Conservation (phyloP, 1,140 invertebrate species). For the Drosophila varians region DNA sequence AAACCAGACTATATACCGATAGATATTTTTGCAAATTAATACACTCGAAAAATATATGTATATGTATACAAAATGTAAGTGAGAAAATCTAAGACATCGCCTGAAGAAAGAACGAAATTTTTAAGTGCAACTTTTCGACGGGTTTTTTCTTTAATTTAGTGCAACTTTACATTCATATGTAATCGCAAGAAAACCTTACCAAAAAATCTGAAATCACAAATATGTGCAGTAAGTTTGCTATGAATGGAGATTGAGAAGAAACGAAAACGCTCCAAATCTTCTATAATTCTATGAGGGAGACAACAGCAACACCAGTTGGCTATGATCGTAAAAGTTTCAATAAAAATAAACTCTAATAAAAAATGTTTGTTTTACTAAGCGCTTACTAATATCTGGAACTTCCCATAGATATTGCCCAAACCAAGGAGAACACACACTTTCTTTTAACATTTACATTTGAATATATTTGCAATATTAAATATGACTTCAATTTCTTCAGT, state of each 20-base stretch:
- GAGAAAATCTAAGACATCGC: conserved; percentile 42
- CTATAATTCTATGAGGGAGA: conserved; percentile 50
- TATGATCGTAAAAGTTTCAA: conserved; percentile 73
- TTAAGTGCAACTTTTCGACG: conserved; percentile 61
- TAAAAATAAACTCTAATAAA: conserved; percentile 79
- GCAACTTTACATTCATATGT: conserved; percentile 56
- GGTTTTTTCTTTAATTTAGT: conserved; percentile 46
- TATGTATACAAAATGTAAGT: conserved; percentile 65
- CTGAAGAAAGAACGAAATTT: conserved; percentile 50
- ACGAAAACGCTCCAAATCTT: conserved; percentile 51
- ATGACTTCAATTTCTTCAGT: conserved; percentile 61
- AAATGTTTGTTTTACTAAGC: conserved; percentile 10
- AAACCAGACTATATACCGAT: conserved; percentile 75
- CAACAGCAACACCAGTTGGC: conserved; percentile 62
- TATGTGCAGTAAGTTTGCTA: conserved; percentile 66
- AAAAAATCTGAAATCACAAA: conserved; percentile 34
- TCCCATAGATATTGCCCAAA: too few species aligned
- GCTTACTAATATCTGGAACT: too few species aligned
- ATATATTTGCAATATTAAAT: conserved; percentile 63
- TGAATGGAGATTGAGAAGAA: conserved; percentile 47
- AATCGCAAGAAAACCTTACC: conserved; percentile 21
- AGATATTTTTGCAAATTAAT: conserved; percentile 82
- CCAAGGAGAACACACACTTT: neutral
- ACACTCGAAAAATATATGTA: conserved; percentile 64
- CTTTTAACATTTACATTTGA: conserved; percentile 25